Evolutionary conservation across 2,797 vertebrate species (phyloP).

Genomic region (Falco concolor): DNA sequence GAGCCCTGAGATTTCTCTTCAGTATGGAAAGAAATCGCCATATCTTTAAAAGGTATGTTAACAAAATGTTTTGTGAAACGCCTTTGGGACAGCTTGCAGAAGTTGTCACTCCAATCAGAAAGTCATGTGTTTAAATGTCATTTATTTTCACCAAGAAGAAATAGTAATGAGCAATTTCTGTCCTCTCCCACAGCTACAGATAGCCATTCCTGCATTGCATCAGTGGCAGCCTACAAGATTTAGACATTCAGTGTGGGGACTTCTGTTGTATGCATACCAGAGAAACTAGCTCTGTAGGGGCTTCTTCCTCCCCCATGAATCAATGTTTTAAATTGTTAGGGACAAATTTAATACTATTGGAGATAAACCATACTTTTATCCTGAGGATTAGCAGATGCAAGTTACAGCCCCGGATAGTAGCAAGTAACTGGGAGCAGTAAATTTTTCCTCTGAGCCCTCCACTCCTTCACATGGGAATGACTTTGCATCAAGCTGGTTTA

Average conservation of each 20-base stretch:
- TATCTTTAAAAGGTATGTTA: conserved; percentile 86
- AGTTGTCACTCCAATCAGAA: not conserved
- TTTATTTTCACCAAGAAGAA: not conserved
- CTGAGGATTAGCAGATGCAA: not conserved
- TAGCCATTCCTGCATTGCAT: not conserved
- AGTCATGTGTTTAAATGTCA: not conserved
- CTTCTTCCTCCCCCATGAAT: not conserved
- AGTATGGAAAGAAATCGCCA: conserved; percentile 88
- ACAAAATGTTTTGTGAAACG: not conserved
- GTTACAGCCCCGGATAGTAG: not conserved
- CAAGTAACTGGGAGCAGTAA: not conserved
- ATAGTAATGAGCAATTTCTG: not conserved
- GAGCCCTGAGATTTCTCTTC: conserved; percentile 88
- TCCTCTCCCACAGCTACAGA: not conserved
- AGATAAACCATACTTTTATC: not conserved
- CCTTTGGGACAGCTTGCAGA: not conserved
- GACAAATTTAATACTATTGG: not conserved
- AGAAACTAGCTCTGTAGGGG: not conserved
- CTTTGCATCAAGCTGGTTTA: not conserved
- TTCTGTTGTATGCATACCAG: not conserved
- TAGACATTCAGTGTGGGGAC: not conserved
- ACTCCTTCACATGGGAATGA: not conserved
- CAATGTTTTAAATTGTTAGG: not conserved
- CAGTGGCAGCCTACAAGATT: not conserved
- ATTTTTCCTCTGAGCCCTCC: not conserved